Conservation (phyloP, 2,888 invertebrate genomes). For the Electrophaes corylata region DNA sequence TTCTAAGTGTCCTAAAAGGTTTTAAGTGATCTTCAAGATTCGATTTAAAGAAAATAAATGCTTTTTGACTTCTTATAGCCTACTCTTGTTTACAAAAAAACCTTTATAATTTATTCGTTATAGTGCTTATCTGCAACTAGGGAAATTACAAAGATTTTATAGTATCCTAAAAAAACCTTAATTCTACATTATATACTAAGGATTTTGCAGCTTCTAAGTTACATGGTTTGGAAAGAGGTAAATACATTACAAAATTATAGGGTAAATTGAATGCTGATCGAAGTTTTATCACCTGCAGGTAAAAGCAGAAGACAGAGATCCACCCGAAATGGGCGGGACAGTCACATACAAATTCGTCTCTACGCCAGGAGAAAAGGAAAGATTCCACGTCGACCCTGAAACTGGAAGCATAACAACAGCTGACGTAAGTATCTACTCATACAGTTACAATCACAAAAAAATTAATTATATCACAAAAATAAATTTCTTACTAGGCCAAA, state of each 20-base stretch:
- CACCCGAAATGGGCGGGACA: slow-evolving; percentile 89
- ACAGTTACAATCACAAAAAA: background rate
- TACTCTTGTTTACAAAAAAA: too few species aligned
- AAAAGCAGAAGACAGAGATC: slow-evolving; percentile 89
- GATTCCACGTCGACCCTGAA: slow-evolving; percentile 91
- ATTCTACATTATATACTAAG: background rate
- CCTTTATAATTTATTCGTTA: too few species aligned
- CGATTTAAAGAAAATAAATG: too few species aligned
- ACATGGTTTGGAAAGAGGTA: background rate
- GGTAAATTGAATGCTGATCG: background rate
- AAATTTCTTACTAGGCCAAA: background rate
- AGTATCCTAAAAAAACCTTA: too few species aligned
- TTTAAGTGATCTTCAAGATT: too few species aligned
- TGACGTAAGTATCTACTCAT: slow-evolving; percentile 74
- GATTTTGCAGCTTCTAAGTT: background rate
- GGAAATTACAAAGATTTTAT: too few species aligned
- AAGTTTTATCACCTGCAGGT: slow-evolving; percentile 74
- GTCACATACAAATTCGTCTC: slow-evolving; percentile 93
- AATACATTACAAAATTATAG: background rate
- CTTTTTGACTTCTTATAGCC: too few species aligned
- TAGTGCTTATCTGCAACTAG: too few species aligned
- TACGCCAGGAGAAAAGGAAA: slow-evolving; percentile 88
- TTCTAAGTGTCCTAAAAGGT: too few species aligned
- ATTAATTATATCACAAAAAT: background rate
- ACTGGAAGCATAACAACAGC: slow-evolving; percentile 91